Conservation (phyloP, 2,888 invertebrate genomes). For the Dicycla oo region DNA sequence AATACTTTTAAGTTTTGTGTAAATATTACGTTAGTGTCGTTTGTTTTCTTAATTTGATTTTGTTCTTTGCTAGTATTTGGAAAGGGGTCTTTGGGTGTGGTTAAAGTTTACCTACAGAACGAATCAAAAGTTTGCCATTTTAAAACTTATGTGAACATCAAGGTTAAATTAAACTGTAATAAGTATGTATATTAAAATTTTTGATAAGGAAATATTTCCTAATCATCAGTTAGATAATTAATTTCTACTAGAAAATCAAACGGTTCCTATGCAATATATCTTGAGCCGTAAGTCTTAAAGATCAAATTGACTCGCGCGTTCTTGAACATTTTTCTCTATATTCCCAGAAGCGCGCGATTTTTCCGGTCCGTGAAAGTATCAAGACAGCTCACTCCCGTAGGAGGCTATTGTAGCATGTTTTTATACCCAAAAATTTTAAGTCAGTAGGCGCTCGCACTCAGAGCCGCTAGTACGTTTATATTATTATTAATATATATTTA, state of each 20-base stretch:
- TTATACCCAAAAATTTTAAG: conserved; percentile 91
- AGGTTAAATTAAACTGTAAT: neutral
- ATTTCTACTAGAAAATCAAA: conserved; percentile 34
- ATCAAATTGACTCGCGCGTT: conserved; percentile 65
- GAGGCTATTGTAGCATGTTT: conserved; percentile 91
- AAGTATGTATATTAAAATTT: too few relatives aligned
- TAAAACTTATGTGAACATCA: neutral
- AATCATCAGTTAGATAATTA: conserved; percentile 28
- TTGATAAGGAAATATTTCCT: neutral
- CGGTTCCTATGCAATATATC: conserved; percentile 16
- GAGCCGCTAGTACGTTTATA: conserved; percentile 90
- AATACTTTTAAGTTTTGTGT: neutral
- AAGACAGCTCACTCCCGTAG: conserved; percentile 79
- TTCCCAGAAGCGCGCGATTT: conserved; percentile 67
- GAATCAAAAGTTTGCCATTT: neutral
- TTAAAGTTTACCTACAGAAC: neutral
- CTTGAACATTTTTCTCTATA: conserved; percentile 55
- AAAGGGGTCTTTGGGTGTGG: neutral
- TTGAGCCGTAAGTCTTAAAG: conserved; percentile 56
- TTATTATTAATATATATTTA: conserved; percentile 91
- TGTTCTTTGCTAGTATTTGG: neutral
- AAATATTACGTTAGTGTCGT: too few relatives aligned
- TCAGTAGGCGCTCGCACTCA: conserved; percentile 90
- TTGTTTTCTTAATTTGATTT: neutral
- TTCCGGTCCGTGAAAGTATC: conserved; percentile 79